phyloP scores from a whole-genome alignment of 2,113 vertebrate genomes.

The Oreocharis arfaki region DNA sequence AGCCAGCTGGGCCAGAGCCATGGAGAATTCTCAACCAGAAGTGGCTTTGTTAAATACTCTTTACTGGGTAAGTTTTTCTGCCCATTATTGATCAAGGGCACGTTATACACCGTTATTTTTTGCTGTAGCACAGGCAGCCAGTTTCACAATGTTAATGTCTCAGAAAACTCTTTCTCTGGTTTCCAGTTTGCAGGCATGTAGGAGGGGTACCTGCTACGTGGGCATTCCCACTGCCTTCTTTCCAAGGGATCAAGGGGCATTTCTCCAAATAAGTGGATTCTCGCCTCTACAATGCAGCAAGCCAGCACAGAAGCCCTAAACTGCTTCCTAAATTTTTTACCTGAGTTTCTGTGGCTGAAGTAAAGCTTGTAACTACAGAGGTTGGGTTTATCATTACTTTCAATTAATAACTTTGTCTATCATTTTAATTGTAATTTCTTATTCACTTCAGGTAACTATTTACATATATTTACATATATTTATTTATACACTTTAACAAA shows the following conservation, averaged over 20 bases:
- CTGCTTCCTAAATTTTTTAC: background rate
- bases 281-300: background rate
- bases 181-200: background rate
- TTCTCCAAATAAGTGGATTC: background rate
- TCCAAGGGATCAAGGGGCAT: background rate
- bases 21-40: background rate
- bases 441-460: constrained; percentile 17
- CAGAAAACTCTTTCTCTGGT: background rate
- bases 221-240: background rate
- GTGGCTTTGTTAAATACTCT: background rate
- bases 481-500: constrained; percentile 22
- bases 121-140: background rate
- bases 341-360: background rate
- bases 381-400: constrained; percentile 18
- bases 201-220: background rate
- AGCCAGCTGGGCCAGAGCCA: background rate
- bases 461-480: constrained; percentile 24
- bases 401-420: constrained; percentile 29
- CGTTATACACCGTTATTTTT: background rate
- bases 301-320: background rate
- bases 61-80: background rate
- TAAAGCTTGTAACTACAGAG: constrained; percentile 5
- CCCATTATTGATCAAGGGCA: background rate
- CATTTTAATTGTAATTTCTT: constrained; percentile 37
- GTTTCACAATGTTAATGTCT: background rate